Percentiles rank a stretch among this genome's conserved stretches.
These are phyloP conservation scores for Peromyscus melanophrys DNA, from an alignment of 2,797 vertebrate genomes.

Conservation along the genomic window DNA sequence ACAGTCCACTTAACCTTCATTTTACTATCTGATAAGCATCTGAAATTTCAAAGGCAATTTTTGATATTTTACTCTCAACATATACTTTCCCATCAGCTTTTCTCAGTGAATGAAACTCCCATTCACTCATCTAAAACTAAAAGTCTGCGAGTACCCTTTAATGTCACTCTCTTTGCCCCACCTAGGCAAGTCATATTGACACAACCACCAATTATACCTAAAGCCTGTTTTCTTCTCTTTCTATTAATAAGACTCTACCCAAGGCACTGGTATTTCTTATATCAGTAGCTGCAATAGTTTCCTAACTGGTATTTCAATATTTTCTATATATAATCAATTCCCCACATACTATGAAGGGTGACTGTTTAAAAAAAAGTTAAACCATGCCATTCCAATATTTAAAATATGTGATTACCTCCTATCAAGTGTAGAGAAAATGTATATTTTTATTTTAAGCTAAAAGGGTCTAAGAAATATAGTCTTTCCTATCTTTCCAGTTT, in stretches of 20 bases:
- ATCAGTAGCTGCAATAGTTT: background rate
- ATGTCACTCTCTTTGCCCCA: conserved; percentile 11
- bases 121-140: background rate
- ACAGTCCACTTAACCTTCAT: background rate
- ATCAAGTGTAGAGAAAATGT: conserved; percentile 27
- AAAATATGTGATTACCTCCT: conserved; percentile 18
- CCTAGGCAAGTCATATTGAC: background rate
- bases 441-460: conserved; percentile 1
- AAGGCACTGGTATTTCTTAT: background rate
- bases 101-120: background rate
- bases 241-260: background rate
- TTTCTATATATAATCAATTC: conserved; percentile 45
- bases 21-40: background rate
- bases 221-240: background rate
- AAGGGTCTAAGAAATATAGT: background rate
- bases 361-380: background rate
- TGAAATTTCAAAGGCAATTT: conserved; percentile 1
- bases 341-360: background rate
- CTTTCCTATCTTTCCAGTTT: conserved; percentile 20
- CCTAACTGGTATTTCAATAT: conserved; percentile 11
- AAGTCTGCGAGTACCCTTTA: background rate
- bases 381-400: background rate
- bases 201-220: background rate
- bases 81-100: background rate
- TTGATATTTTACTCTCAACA: background rate